Percentiles rank a stretch among this genome's conserved stretches.
These are phyloP conservation scores for Pseudorasbora parva DNA, from an alignment of 2,113 vertebrate species.

Conservation along the genomic window DNA sequence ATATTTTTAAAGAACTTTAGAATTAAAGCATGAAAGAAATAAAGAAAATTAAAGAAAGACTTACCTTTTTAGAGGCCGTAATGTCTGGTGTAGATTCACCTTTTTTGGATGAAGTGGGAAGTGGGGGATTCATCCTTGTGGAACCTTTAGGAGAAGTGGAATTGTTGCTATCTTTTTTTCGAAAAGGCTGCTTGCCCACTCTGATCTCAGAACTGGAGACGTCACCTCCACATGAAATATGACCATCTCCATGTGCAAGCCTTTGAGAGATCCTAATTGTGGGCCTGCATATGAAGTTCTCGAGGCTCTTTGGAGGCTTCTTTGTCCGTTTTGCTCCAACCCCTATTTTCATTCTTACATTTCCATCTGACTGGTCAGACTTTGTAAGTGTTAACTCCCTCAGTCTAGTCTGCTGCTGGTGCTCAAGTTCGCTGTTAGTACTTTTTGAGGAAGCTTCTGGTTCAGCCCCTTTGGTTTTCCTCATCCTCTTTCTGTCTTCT, in stretches of 20 bases:
- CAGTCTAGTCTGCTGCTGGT: slow-evolving; percentile 65
- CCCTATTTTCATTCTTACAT: slow-evolving; percentile 89
- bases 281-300: slow-evolving; percentile 96
- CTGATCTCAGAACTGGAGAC: slow-evolving; percentile 56
- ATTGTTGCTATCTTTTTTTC: slow-evolving; percentile 65
- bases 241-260: slow-evolving; percentile 62
- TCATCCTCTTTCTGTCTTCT: slow-evolving; percentile 44
- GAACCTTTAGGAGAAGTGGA: slow-evolving; percentile 60
- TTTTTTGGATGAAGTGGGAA: slow-evolving; percentile 54
- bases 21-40: not conserved
- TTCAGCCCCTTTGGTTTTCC: slow-evolving; percentile 64
- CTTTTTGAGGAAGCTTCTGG: slow-evolving; percentile 65
- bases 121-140: slow-evolving; percentile 45
- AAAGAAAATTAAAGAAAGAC: slow-evolving; percentile 17
- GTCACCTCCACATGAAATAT: slow-evolving; percentile 59
- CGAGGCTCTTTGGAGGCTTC: slow-evolving; percentile 96
- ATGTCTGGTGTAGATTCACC: slow-evolving; percentile 58
- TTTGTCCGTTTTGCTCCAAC: slow-evolving; percentile 94
- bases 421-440: slow-evolving; percentile 14
- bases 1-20: not conserved
- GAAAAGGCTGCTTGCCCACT: slow-evolving; percentile 61
- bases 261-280: slow-evolving; percentile 92
- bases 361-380: slow-evolving; percentile 87
- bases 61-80: slow-evolving; percentile 72
- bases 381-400: slow-evolving; percentile 89